These are phyloP conservation scores for Tetrax tetrax DNA, from an alignment of 2,113 vertebrate genomes.

Conservation along the genomic window DNA sequence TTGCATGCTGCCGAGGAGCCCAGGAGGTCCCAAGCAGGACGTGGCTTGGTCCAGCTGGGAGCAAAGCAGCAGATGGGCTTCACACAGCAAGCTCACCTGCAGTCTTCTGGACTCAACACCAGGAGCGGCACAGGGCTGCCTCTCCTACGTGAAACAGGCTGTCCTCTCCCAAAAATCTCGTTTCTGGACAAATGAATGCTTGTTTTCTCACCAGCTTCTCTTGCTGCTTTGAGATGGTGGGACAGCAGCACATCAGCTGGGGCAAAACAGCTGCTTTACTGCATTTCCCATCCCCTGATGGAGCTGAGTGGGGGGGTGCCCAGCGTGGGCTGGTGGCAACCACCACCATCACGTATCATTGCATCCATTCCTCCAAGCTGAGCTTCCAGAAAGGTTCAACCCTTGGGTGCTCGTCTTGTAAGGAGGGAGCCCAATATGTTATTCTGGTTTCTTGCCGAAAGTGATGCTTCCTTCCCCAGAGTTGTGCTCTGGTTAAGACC, in stretches of 20 bases:
- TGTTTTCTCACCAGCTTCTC: not conserved
- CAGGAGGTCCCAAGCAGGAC: not conserved
- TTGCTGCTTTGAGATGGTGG: not conserved
- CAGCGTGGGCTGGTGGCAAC: not conserved
- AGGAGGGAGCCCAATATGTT: not conserved
- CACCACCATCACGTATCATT: accelerated
- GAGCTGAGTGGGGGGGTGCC: not conserved
- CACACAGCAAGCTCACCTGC: not conserved
- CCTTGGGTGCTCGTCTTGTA: not conserved
- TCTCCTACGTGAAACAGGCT: not conserved
- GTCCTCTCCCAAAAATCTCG: not conserved
- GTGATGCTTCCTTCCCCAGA: not conserved
- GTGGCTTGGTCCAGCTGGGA: not conserved
- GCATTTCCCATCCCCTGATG: not conserved
- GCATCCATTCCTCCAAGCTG: not conserved
- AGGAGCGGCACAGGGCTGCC: not conserved
- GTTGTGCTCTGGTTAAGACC: not conserved
- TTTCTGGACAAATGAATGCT: not conserved
- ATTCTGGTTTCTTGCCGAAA: not conserved
- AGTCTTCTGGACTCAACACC: not conserved
- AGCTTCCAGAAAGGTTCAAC: not conserved
- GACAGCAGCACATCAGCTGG: not conserved
- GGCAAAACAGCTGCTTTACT: not conserved
- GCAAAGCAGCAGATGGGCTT: not conserved
- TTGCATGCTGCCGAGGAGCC: not conserved